Base-by-base conservation (phyloP, 2,888 invertebrate genomes). In the Himalopsyche anomala region DNA sequence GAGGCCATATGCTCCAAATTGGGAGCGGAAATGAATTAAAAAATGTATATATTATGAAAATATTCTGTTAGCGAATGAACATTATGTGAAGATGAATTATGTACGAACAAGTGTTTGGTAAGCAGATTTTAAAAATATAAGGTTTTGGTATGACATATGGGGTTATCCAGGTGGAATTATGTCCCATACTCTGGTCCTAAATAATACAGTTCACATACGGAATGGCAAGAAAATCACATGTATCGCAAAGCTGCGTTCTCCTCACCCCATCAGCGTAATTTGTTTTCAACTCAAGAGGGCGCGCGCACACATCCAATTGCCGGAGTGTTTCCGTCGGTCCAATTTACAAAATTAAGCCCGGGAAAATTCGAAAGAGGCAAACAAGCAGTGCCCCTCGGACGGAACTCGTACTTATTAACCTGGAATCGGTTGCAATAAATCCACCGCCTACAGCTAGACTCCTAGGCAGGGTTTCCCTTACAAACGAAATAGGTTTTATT, bases 371-470 rank as follows among this genome's bases (percentile, higher is more conserved):
- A 40, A 81, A 82, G 82, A 82, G 51, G 40, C 51, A 40, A 80
- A 83, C 69, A 62, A 19, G 42, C 83, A 42, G 36, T 17, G 83
- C 56, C 36, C 4, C 83, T 55, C 56, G 83, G 62, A 56, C 55
- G 84, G 69, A 40, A 28, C 62, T 62, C 19, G 80, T 28, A 38
- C 87, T 84, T 86, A 86, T 86, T 86, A 86, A 86, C 87, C 87
- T 86, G 87, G 83, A 84, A 86, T 84, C 83, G 86, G 81, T 82
- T 54, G 88, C 80, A 85, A 88, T 88, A 88, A 88, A 88, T 88
- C 86, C 85, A 28, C 69, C 17, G 80, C 42, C 82, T 55, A 62
- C 62, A 62, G 62, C 62, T 62, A 62, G 19, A 62, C 62, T 62
- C 28, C 62, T 62, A 28, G 62, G 19, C 51, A 15, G 36, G 62